Percentiles rank a stretch among this genome's conserved stretches.
phyloP scores from a whole-genome alignment of 2,797 vertebrate species.

The Tinamus major region DNA sequence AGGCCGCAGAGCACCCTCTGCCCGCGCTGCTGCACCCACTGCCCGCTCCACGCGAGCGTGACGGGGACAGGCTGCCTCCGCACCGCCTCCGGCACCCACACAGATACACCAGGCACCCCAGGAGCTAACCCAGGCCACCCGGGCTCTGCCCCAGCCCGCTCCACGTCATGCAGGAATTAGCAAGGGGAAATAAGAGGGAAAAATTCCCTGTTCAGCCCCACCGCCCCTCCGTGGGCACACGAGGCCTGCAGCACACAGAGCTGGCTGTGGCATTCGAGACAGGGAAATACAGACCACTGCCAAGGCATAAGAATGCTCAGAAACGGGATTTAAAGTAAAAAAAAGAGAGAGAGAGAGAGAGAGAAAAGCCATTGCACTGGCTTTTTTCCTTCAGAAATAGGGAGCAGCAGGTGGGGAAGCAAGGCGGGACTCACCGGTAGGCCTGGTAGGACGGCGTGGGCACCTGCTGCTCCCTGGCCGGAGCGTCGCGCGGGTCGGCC shows the following conservation, averaged over 20 bases:
- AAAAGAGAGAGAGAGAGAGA: background rate
- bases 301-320: background rate
- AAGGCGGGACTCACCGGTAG: constrained; percentile 79
- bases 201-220: background rate
- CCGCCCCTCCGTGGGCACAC: background rate
- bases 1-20: no score
- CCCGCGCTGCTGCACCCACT: no score
- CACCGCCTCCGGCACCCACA: background rate
- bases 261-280: background rate
- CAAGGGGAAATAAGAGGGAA: background rate
- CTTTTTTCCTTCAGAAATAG: background rate
- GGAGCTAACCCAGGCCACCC: background rate
- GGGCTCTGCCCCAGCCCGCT: background rate
- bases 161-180: background rate
- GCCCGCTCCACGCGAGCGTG: no score
- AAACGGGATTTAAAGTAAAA: background rate
- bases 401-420: background rate
- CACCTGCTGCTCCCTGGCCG: constrained; percentile 86
- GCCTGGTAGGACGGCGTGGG: constrained; percentile 82
- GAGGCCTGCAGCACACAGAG: background rate
- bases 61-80: no score
- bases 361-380: no score
- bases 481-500: constrained; percentile 76
- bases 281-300: background rate
- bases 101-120: background rate